Evolutionary conservation across 2,888 invertebrate genomes (phyloP).

Genomic region (Diogma glabrata): DNA sequence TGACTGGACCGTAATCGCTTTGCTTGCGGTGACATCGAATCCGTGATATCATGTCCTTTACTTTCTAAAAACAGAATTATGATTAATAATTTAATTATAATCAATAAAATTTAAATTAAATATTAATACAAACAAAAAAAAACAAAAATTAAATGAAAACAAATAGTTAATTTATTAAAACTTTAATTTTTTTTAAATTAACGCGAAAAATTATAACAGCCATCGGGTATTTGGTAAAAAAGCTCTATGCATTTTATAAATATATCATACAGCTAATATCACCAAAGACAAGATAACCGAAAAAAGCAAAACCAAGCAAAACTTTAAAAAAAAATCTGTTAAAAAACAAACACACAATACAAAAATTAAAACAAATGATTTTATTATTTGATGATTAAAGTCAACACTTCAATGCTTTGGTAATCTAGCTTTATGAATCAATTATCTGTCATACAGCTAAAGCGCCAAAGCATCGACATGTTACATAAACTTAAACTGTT

Average conservation of each 20-base stretch:
- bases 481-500: too few species aligned
- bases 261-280: conserved; percentile 60
- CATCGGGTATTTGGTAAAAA: conserved; percentile 58
- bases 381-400: neutral
- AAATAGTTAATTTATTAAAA: too few species aligned
- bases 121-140: conserved; percentile 8
- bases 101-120: conserved; percentile 16
- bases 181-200: too few species aligned
- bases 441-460: conserved; percentile 70
- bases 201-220: conserved; percentile 34
- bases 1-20: conserved; percentile 33
- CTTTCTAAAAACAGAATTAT: conserved; percentile 8
- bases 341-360: conserved; percentile 13
- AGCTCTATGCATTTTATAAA: conserved; percentile 53
- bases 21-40: conserved; percentile 30
- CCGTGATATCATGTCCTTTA: conserved; percentile 8
- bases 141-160: conserved; percentile 19
- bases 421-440: conserved; percentile 89
- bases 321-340: conserved; percentile 15
- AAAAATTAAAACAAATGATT: conserved; percentile 1
- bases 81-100: conserved; percentile 8
- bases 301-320: conserved; percentile 19
- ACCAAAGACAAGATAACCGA: conserved; percentile 54
- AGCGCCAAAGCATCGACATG: conserved; percentile 71
- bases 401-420: conserved; percentile 61